These are phyloP conservation scores for Stigmatopora argus DNA, from an alignment of 2,113 vertebrate genomes.

Conservation along the genomic window DNA sequence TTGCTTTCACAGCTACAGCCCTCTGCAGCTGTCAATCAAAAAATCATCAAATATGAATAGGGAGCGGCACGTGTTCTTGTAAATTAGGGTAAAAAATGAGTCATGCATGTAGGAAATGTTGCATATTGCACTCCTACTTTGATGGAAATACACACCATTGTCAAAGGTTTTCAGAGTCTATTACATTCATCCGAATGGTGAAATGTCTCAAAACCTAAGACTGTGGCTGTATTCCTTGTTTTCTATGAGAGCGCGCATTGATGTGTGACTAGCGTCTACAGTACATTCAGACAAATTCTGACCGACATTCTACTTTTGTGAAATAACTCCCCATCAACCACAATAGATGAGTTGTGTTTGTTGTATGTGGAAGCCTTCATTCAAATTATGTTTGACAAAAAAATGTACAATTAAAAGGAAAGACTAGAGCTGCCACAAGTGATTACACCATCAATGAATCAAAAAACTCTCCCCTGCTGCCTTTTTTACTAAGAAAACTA, in stretches of 20 bases:
- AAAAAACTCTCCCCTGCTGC: too few relatives aligned
- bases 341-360: constrained; percentile 1
- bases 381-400: not conserved
- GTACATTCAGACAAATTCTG: constrained; percentile 24
- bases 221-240: not conserved
- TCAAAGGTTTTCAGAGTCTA: too few relatives aligned
- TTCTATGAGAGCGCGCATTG: not conserved
- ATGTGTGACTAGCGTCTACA: constrained; percentile 14
- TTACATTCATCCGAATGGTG: too few relatives aligned
- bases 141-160: not conserved
- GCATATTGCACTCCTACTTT: constrained; percentile 14
- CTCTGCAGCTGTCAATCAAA: constrained; percentile 36
- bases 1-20: constrained; percentile 1
- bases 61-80: constrained; percentile 12
- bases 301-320: constrained; percentile 27
- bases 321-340: constrained; percentile 8
- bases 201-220: too few relatives aligned
- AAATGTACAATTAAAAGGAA: not conserved
- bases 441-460: too few relatives aligned
- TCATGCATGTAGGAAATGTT: not conserved
- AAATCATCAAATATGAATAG: constrained; percentile 34
- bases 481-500: constrained; percentile 1
- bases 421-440: not conserved
- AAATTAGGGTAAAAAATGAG: constrained; percentile 8
- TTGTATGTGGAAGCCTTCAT: not conserved